Conservation (phyloP, 2,113 vertebrate genomes). For the Pterocles orientalis region DNA sequence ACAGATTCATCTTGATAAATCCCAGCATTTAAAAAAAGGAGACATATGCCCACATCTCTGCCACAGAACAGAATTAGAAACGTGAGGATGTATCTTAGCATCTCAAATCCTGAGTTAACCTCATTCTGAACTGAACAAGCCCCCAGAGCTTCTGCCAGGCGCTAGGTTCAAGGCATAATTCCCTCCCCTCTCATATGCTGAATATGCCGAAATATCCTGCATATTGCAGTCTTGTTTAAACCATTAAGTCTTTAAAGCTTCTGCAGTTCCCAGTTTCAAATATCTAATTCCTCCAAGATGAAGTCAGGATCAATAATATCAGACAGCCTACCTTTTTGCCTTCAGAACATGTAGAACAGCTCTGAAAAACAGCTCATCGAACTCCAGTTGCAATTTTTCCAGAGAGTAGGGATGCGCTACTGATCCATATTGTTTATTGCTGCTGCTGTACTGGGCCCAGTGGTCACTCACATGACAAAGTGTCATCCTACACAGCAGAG, state of each 20-base stretch:
- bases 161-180: neutral
- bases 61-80: neutral
- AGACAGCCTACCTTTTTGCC: conserved; percentile 87
- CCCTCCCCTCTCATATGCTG: neutral
- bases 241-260: neutral
- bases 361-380: conserved; percentile 93
- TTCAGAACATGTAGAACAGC: conserved; percentile 91
- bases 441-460: conserved; percentile 89
- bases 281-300: neutral
- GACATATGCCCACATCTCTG: neutral
- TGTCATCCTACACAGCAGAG: conserved; percentile 81
- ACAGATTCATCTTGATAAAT: neutral
- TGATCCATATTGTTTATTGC: conserved; percentile 58
- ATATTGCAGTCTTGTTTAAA: neutral
- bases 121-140: neutral
- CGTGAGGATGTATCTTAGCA: neutral
- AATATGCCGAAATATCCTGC: neutral
- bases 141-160: neutral
- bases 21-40: neutral
- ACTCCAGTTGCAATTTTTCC: conserved; percentile 93
- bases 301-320: neutral
- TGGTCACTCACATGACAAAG: conserved; percentile 95
- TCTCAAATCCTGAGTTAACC: neutral
- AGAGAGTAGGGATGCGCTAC: conserved; percentile 81
- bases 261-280: neutral